Evolutionary conservation across 2,113 vertebrate genomes (phyloP), one percentile per base, ranked within the genome.

Genomic region (Chaetorhynchus papuensis): DNA sequence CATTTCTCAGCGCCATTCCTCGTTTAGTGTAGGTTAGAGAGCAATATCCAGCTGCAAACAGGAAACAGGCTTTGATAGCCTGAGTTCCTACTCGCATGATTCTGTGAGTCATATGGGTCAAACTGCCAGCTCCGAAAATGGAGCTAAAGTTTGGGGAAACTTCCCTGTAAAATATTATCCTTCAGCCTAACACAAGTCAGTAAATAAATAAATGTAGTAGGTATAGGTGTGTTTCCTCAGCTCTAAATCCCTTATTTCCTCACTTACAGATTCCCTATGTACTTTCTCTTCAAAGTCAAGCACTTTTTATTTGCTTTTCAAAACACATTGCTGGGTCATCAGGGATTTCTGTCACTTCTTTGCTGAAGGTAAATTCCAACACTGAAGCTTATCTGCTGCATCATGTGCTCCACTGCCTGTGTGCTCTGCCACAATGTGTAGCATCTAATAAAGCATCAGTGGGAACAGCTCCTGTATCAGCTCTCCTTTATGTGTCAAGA

Each of bases 61-160:
- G 92, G 96, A 96, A 95, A 81, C 50, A 71, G 84, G 72, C 31
- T 53, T 30, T 96, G 94, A 87, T 45, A 75, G 93, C 68, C 53
- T 69, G 13, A 68, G 78, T 91, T 95, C 86, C 86, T 80, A 66
- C 74, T 81, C 1, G 3, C 9, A 1, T 61, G 76, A 42, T 69
- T 70, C 24, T 30, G 19, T 79, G 81, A 79, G 63, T 87, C 90
- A 90, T 20, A 11, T 15, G 50, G 72, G 79, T 35, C 74, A 85
- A 87, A 87, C 68, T 71, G 59, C n/a, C 69, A 89, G 33, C 56
- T 84, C 82, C 33, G 88, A 45, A 94, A 96, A 65, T 3, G 8
- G 30, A 91, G 60, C 49, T 74, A 64, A 92, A 91, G 83, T 88
- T 89, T 83, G 81, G 84, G 54, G 47, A 66, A 64, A 61, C 20